Percentiles rank a stretch among this genome's conserved stretches.
These are phyloP conservation scores for Ambastaia sidthimunki DNA, from an alignment of 2,797 vertebrate genomes.

Conservation along the genomic window DNA sequence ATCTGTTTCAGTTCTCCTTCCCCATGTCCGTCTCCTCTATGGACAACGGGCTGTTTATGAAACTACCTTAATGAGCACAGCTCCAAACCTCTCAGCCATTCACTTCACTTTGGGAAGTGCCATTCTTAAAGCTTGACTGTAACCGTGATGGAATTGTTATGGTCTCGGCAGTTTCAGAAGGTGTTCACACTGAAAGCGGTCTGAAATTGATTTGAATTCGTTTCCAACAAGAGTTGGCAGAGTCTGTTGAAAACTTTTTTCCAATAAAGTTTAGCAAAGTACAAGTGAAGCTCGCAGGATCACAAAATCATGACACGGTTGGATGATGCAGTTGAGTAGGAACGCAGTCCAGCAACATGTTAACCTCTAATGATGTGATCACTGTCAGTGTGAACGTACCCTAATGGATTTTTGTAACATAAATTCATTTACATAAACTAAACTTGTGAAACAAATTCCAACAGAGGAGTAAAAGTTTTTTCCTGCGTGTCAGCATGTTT, in stretches of 20 bases:
- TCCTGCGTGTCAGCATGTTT: conserved; percentile 74
- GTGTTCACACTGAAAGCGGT: conserved; percentile 3
- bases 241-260: neutral
- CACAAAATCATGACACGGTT: neutral
- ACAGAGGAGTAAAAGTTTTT: conserved; percentile 69
- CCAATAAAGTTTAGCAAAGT: neutral
- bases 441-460: neutral
- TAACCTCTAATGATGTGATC: neutral
- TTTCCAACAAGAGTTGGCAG: neutral
- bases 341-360: neutral
- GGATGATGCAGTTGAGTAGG: neutral
- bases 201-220: neutral
- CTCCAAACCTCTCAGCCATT: conserved; percentile 58
- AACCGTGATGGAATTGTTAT: neutral
- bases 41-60: conserved; percentile 91
- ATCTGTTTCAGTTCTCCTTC: conserved; percentile 93
- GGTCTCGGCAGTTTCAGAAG: conserved; percentile 5
- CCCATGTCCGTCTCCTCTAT: conserved; percentile 89
- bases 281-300: neutral
- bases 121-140: conserved; percentile 10
- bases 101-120: neutral
- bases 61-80: conserved; percentile 71
- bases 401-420: conserved; percentile 7
- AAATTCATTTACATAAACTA: conserved; percentile 66
- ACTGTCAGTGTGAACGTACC: conserved; percentile 4